phyloP scores from a whole-genome alignment of 1,140 invertebrate genomes.

The Bilobella aurantiaca region DNA sequence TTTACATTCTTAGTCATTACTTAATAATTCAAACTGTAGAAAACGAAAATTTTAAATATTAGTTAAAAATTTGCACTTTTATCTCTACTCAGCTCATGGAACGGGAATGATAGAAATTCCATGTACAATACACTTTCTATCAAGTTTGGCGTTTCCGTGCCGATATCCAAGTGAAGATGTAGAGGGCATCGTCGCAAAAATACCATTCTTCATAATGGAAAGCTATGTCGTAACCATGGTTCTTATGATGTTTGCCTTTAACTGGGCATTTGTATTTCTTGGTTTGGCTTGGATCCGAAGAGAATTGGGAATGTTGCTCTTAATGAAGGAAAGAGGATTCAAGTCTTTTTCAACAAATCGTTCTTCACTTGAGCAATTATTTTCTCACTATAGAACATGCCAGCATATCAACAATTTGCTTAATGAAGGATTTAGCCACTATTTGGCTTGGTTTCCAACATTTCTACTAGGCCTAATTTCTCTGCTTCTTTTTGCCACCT shows the following conservation, averaged over 20 bases:
- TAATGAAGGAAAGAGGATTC: neutral
- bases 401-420: neutral
- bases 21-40: no score
- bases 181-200: neutral
- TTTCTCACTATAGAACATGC: neutral
- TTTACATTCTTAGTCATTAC: no score
- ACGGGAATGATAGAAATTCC: neutral
- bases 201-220: constrained; percentile 6
- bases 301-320: neutral
- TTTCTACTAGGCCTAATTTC: neutral
- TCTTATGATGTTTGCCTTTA: neutral
- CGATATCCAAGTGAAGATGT: neutral
- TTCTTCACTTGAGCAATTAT: neutral
- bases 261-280: neutral
- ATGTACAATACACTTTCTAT: constrained; percentile 8
- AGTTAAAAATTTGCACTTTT: no score
- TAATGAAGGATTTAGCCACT: neutral
- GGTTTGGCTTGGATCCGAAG: neutral
- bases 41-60: no score
- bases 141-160: neutral
- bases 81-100: neutral
- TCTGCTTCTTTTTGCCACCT: neutral
- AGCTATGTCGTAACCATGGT: neutral
- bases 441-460: neutral
- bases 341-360: neutral